Percentiles rank a stretch among this genome's conserved stretches.
These are phyloP conservation scores for Bufotes viridis DNA, from an alignment of 2,797 vertebrate species.

Conservation along the genomic window DNA sequence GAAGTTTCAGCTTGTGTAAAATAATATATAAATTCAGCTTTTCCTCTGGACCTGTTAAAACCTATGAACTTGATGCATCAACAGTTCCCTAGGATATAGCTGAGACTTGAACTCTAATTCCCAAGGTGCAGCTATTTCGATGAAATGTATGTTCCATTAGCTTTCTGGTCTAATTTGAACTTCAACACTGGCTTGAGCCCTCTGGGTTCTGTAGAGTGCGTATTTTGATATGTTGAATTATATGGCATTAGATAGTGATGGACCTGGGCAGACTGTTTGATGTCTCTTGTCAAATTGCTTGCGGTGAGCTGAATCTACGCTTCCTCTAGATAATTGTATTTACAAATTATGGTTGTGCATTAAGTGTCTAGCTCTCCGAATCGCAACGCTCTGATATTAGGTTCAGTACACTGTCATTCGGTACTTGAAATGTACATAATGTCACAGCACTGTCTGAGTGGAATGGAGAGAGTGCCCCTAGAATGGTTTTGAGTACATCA, in stretches of 20 bases:
- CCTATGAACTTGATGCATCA: slow-evolving; percentile 43
- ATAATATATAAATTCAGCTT: slow-evolving; percentile 31
- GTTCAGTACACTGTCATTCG: slow-evolving; percentile 46
- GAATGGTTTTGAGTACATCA: slow-evolving; percentile 28
- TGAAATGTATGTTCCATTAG: slow-evolving; percentile 58
- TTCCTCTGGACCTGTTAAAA: slow-evolving; percentile 12
- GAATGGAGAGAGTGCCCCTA: slow-evolving; percentile 39
- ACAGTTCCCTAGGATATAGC: slow-evolving; percentile 39
- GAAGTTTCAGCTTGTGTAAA: slow-evolving; percentile 8
- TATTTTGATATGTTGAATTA: slow-evolving; percentile 61
- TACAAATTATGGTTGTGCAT: slow-evolving; percentile 59
- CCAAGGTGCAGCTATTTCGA: slow-evolving; percentile 34
- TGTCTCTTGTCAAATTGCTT: slow-evolving; percentile 60
- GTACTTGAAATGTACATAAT: slow-evolving; percentile 43
- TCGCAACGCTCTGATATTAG: slow-evolving; percentile 44
- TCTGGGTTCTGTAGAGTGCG: slow-evolving; percentile 45
- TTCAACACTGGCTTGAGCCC: slow-evolving; percentile 48
- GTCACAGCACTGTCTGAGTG: slow-evolving; percentile 36
- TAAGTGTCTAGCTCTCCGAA: slow-evolving; percentile 51
- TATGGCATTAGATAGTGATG: slow-evolving; percentile 59
- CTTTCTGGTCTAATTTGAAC: slow-evolving; percentile 58
- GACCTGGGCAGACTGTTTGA: slow-evolving; percentile 57
- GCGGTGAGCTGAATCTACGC: slow-evolving; percentile 54
- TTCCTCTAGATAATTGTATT: slow-evolving; percentile 61
- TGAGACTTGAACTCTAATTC: slow-evolving; percentile 52